Base-by-base conservation (phyloP, 2,113 vertebrate species). In the Cavia aperea region DNA sequence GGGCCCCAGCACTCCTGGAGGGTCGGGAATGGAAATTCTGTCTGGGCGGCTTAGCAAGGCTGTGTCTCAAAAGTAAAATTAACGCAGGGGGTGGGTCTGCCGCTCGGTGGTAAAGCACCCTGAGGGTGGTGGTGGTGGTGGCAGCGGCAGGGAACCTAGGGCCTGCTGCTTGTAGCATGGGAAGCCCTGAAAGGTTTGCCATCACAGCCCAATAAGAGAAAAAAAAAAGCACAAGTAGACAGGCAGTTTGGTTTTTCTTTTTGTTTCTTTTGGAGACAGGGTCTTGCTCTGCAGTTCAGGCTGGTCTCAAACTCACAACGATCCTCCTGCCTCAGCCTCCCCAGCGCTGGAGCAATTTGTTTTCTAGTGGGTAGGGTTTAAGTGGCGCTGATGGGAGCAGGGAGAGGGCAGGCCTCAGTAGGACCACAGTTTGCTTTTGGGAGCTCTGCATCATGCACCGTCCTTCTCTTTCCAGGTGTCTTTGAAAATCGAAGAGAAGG, bases 401-500 rank as follows among this genome's bases (percentile, higher is more conserved):
- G 10, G 2, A 54, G 62, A 6, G 49, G n/a, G 56, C 65, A 60
- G 77, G 60, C 26, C 9, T 82, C 91, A 58, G 33, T 62, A 24
- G 66, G 46, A 14, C 70, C 9, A 31, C 31, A 73, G 43, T 70
- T 89, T 36, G 75, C 56, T 85, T 72, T 54, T 88, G 6, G 29
- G 33, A 62, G 68, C 79, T 87, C 62, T 63, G 31, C 33, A 56
- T 23, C 21, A 4, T 84, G 70, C 92, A 79, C 66, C 68, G 46
- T 54, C 54, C 18, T 49, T 70, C 31, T 94, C 43, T 85, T n/a
- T 88, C 4, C 96, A 99, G 99, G 98, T 99, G 43, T 98, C 97
- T 56, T 97, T 99, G 96, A 99, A 98, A 97, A 98, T 99, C 87
- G 98, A 99, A 84, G 98, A 99, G 97, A 97, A 96, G 16, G 98